Percentiles rank a stretch among this genome's conserved stretches.
These are phyloP conservation scores for Aricia artaxerxes DNA, from an alignment of 2,888 invertebrate species.

Conservation along the genomic window DNA sequence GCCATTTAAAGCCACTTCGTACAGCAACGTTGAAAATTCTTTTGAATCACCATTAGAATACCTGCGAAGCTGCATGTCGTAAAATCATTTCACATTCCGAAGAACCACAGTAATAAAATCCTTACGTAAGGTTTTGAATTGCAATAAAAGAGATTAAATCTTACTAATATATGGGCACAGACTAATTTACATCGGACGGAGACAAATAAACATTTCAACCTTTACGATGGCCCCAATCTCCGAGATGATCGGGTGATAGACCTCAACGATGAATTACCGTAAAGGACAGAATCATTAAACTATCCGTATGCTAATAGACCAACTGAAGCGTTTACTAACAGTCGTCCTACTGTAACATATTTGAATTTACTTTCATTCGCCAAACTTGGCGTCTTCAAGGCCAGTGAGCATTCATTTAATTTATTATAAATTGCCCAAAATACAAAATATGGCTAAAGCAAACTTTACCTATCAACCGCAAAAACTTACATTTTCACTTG, in stretches of 20 bases:
- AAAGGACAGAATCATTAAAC: constrained; percentile 26
- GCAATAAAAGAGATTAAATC: constrained; percentile 19
- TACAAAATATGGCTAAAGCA: background rate
- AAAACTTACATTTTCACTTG: background rate
- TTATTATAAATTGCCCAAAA: background rate
- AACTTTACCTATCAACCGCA: background rate
- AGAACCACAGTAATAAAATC: constrained; percentile 1
- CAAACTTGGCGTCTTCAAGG: constrained; percentile 5
- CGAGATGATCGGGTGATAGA: constrained; percentile 27
- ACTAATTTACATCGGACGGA: constrained; percentile 15
- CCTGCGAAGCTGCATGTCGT: background rate
- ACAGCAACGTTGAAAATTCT: constrained; percentile 29
- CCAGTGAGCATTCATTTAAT: background rate
- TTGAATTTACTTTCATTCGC: constrained; percentile 6
- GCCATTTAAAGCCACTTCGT: constrained; percentile 43
- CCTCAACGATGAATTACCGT: constrained; percentile 12
- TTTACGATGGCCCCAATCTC: constrained; percentile 18
- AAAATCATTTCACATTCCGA: background rate
- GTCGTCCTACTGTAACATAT: constrained; percentile 13
- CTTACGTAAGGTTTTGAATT: constrained; percentile 17
- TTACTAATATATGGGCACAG: constrained; percentile 10
- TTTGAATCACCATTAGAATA: constrained; percentile 20
- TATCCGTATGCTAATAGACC: constrained; percentile 15
- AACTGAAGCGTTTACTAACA: constrained; percentile 7
- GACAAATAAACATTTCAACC: constrained; percentile 24